phyloP scores from a whole-genome alignment of 2,888 invertebrate species.

The Rhogogaster chlorosoma region DNA sequence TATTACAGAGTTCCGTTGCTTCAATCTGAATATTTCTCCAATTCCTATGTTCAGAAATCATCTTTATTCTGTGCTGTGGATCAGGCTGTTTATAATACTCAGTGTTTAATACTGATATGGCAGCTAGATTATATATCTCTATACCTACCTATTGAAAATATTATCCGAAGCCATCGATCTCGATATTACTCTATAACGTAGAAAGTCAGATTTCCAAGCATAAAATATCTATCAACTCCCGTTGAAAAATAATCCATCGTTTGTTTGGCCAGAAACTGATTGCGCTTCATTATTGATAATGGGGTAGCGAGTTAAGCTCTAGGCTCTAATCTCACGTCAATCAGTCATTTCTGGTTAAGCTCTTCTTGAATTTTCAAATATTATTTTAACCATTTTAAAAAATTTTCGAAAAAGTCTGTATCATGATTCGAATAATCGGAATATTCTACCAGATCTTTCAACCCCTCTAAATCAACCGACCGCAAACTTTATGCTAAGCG shows the following conservation, averaged over 20 bases:
- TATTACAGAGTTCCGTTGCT: not conserved
- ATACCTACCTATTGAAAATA: slow-evolving; percentile 8
- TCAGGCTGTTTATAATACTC: not conserved
- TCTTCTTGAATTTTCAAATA: not conserved
- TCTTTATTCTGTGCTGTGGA: not conserved
- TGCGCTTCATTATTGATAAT: slow-evolving; percentile 37
- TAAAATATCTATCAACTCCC: slow-evolving; percentile 30
- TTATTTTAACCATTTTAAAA: not conserved
- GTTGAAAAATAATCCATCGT: slow-evolving; percentile 41
- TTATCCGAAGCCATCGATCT: slow-evolving; percentile 19
- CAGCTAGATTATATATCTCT: not conserved
- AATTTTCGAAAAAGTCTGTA: not conserved
- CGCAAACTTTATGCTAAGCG: not conserved
- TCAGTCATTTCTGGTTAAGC: slow-evolving; percentile 15
- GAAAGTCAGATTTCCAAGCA: not conserved
- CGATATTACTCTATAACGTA: not conserved
- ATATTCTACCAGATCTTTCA: not conserved
- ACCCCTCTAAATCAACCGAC: not conserved
- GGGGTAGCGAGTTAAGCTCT: slow-evolving; percentile 22
- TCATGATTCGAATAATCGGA: not conserved
- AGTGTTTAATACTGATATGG: not conserved
- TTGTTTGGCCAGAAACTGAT: slow-evolving; percentile 38
- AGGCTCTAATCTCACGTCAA: slow-evolving; percentile 40
- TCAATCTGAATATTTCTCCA: not conserved
- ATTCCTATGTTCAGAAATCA: not conserved